These are phyloP conservation scores for Zosterops lateralis DNA, from an alignment of 2,113 vertebrate species.

Conservation along the genomic window DNA sequence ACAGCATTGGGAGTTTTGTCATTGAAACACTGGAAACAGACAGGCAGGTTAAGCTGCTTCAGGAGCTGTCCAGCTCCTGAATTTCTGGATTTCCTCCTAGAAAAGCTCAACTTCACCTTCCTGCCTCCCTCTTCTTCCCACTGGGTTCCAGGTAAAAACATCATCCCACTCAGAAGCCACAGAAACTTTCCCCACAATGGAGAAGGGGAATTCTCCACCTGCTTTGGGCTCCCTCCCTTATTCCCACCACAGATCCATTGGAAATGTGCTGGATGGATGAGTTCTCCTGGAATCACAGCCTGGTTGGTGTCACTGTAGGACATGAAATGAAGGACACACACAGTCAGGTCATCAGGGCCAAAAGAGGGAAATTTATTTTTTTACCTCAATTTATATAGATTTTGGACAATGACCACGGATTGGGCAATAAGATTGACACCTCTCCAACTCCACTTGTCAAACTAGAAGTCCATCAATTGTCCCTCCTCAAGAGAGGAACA, in stretches of 20 bases:
- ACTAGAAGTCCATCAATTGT: too few relatives aligned
- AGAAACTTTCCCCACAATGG: background rate
- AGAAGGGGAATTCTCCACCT: background rate
- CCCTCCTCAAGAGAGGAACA: too few relatives aligned
- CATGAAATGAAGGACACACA: too few relatives aligned
- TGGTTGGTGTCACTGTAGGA: too few relatives aligned
- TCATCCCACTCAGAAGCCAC: background rate
- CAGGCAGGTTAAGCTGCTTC: background rate
- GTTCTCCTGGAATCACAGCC: background rate
- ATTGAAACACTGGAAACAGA: background rate
- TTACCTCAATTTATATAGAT: too few relatives aligned
- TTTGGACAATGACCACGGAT: too few relatives aligned
- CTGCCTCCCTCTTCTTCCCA: background rate
- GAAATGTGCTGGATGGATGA: background rate
- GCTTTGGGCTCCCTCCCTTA: background rate
- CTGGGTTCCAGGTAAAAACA: too few relatives aligned
- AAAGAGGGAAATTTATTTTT: too few relatives aligned
- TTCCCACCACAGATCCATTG: fast-evolving
- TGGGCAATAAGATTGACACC: too few relatives aligned
- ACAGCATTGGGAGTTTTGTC: background rate
- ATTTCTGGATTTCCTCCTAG: background rate
- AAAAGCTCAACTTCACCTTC: background rate
- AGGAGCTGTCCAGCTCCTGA: background rate
- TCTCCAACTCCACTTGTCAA: too few relatives aligned
- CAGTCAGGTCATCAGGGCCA: too few relatives aligned